phyloP scores from a whole-genome alignment of 2,797 vertebrate species.

The Gallinago solitaria region DNA sequence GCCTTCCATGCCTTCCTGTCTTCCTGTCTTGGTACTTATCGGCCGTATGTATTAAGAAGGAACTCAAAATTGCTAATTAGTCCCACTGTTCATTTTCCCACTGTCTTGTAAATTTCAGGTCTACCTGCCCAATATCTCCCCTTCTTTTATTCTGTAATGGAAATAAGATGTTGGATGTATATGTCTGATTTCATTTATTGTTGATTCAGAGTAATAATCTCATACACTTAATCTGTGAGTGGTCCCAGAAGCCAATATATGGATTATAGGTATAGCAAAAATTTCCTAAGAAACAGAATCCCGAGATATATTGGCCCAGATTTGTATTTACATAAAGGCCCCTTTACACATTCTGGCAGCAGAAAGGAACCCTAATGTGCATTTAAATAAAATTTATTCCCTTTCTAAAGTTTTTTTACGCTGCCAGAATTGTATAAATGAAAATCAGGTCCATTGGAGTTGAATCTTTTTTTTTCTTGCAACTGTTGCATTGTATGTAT shows the following conservation, averaged over 20 bases:
- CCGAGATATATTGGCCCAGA: neutral
- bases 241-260: neutral
- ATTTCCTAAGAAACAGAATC: slow-evolving; percentile 20
- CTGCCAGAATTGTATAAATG: neutral
- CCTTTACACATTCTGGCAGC: neutral
- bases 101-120: neutral
- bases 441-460: neutral
- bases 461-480: neutral
- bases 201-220: neutral
- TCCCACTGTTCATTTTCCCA: neutral
- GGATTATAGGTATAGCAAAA: neutral
- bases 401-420: neutral
- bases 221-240: neutral
- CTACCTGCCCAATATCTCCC: neutral
- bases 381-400: slow-evolving; percentile 38
- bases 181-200: neutral
- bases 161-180: neutral
- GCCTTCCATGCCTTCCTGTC: too few species aligned
- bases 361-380: neutral
- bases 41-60: neutral
- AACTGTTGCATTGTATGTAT: neutral
- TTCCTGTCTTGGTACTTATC: too few species aligned
- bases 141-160: neutral
- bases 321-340: neutral
- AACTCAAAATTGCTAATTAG: neutral